Percentiles rank a stretch among this genome's conserved stretches.
phyloP scores from a whole-genome alignment of 2,113 vertebrate species.

The Meles meles region DNA sequence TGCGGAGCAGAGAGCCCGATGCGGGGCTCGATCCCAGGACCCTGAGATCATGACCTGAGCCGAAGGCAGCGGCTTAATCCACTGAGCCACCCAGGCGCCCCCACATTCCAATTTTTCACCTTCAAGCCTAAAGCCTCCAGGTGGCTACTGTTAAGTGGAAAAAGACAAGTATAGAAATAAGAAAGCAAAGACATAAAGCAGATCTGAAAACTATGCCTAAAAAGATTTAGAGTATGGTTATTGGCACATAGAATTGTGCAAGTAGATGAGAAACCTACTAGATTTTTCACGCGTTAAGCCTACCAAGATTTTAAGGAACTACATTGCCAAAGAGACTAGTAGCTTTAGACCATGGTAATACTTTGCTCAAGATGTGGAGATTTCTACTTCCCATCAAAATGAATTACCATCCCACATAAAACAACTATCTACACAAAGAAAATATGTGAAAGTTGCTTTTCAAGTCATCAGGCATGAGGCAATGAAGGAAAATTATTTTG shows the following conservation, averaged over 20 bases:
- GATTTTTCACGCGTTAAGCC: not conserved
- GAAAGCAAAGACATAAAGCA: constrained; percentile 2
- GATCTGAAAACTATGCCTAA: not conserved
- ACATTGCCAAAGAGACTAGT: not conserved
- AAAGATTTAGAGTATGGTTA: not conserved
- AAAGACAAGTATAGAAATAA: not conserved
- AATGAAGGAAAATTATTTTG: not conserved
- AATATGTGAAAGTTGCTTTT: not conserved
- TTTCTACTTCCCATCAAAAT: not conserved
- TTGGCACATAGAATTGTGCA: not conserved
- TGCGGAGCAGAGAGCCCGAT: no score
- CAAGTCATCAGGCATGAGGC: not conserved
- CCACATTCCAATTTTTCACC: not conserved
- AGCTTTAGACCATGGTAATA: not conserved
- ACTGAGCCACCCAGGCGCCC: no score
- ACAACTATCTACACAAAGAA: not conserved
- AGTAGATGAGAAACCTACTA: not conserved
- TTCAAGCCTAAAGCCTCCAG: not conserved
- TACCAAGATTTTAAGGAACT: not conserved
- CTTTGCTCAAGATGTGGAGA: not conserved
- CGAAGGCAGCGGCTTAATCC: no score
- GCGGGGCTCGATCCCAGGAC: no score
- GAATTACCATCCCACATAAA: not conserved
- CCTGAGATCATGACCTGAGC: no score
- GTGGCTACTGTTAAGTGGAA: not conserved